These are phyloP conservation scores for Rhagophthalmus giganteus DNA, from an alignment of 2,888 invertebrate species.

Conservation along the genomic window DNA sequence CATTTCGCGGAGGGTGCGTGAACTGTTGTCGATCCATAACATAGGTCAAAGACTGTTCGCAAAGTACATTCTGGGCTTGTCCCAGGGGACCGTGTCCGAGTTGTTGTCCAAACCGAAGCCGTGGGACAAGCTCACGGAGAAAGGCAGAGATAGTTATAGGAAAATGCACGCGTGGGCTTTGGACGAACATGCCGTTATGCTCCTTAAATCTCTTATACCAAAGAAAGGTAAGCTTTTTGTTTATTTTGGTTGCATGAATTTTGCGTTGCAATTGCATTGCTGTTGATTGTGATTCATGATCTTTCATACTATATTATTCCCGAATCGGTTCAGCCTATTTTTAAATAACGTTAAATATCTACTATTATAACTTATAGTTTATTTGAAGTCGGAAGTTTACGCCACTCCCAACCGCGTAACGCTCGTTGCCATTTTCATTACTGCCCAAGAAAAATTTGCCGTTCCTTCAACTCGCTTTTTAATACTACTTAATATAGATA, in stretches of 20 bases:
- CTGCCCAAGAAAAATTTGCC: no score
- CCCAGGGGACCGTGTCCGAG: slow-evolving; percentile 98
- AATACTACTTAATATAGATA: no score
- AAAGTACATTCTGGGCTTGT: slow-evolving; percentile 94
- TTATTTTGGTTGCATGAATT: background rate
- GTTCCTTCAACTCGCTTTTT: background rate
- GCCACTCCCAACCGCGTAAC: no score
- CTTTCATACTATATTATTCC: background rate
- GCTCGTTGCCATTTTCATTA: no score
- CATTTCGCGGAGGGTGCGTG: slow-evolving; percentile 90
- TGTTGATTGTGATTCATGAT: no score
- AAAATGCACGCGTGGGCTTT: slow-evolving; percentile 99
- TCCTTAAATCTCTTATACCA: slow-evolving; percentile 96
- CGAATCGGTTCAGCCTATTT: background rate
- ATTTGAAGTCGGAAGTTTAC: no score
- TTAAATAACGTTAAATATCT: no score
- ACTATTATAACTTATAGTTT: no score
- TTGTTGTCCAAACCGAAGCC: slow-evolving; percentile 98
- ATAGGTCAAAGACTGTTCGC: slow-evolving; percentile 98
- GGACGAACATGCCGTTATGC: slow-evolving; percentile 95
- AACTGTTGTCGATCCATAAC: slow-evolving; percentile 93
- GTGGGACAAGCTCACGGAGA: slow-evolving; percentile 99
- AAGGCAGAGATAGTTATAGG: slow-evolving; percentile 97
- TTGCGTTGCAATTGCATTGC: no score
- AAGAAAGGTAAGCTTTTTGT: slow-evolving; percentile 76